phyloP scores from a whole-genome alignment of 92 coral and sea anemone genomes.

The Blastomussa wellsi region DNA sequence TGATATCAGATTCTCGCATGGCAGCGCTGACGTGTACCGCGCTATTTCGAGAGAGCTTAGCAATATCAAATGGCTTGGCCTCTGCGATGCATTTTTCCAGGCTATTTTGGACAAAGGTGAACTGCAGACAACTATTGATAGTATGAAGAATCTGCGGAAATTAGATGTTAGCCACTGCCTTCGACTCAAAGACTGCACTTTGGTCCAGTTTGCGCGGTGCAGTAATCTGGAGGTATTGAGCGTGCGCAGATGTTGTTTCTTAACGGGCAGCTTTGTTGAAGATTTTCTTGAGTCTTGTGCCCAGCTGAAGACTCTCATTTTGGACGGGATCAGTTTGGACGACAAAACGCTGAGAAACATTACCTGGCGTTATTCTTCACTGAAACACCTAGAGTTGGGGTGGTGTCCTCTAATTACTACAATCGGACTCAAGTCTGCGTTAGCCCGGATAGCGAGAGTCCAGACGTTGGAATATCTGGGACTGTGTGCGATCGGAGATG shows the following conservation, averaged over 20 bases:
- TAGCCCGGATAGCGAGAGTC: constrained; percentile 61
- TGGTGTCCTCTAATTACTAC: constrained; percentile 70
- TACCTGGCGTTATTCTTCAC: constrained; percentile 50
- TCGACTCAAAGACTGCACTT: constrained; percentile 44
- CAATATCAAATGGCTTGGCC: constrained; percentile 68
- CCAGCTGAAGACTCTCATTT: constrained; percentile 63
- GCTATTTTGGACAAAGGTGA: constrained; percentile 31
- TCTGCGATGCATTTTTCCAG: constrained; percentile 70
- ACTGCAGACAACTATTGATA: constrained; percentile 27
- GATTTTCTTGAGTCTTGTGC: constrained; percentile 43
- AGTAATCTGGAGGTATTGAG: constrained; percentile 56
- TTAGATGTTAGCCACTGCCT: constrained; percentile 74
- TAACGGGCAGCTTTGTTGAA: constrained; percentile 55
- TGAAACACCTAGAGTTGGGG: constrained; percentile 72
- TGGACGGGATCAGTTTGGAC: constrained; percentile 76
- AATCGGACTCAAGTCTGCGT: constrained; percentile 39
- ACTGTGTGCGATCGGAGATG: constrained; percentile 69
- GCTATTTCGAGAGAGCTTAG: constrained; percentile 59
- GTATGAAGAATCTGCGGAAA: constrained; percentile 59
- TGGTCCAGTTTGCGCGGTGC: constrained; percentile 49
- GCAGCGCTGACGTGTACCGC: constrained; percentile 45
- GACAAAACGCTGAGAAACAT: constrained; percentile 48
- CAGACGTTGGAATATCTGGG: constrained; percentile 67
- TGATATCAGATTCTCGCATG: constrained; percentile 77
- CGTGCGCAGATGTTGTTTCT: constrained; percentile 64